A percentile compares a stretch with the other conserved stretches of the same genome.
Conservation (phyloP, 2,888 invertebrate species). For the Aricia artaxerxes region DNA sequence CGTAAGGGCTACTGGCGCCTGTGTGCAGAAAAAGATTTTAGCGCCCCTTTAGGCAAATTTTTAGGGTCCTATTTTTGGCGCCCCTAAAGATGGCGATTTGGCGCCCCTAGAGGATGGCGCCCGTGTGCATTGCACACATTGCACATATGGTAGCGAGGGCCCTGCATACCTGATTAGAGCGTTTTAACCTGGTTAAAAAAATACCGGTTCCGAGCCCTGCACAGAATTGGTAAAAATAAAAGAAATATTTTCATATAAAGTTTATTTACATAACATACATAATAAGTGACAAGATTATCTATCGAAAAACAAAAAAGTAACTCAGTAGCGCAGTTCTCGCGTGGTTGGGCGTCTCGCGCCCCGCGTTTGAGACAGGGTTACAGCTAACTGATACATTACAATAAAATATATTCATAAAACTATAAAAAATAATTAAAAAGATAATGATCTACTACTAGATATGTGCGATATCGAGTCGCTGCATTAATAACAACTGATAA, state of each 20-base stretch:
- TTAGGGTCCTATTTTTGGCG: too few relatives aligned
- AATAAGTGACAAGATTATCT: conserved; percentile 67
- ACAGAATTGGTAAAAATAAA: conserved; percentile 29
- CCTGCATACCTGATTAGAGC: too few relatives aligned
- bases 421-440: conserved; percentile 43
- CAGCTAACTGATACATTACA: conserved; percentile 62
- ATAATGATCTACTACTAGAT: conserved; percentile 37
- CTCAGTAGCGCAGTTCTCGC: conserved; percentile 57
- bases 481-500: conserved; percentile 35
- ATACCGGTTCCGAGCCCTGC: too few relatives aligned
- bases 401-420: conserved; percentile 50
- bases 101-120: too few relatives aligned
- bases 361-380: conserved; percentile 54
- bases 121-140: too few relatives aligned
- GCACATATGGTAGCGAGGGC: too few relatives aligned
- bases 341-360: conserved; percentile 42
- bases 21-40: too few relatives aligned
- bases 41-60: too few relatives aligned
- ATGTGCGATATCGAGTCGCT: conserved; percentile 35
- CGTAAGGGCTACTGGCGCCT: too few relatives aligned
- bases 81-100: too few relatives aligned
- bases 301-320: conserved; percentile 55
- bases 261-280: conserved; percentile 77
- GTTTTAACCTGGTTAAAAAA: too few relatives aligned
- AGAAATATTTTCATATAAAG: conserved; percentile 56